Evolutionary conservation across 2,888 invertebrate genomes (phyloP).

Genomic region (Cristatella mucedo): DNA sequence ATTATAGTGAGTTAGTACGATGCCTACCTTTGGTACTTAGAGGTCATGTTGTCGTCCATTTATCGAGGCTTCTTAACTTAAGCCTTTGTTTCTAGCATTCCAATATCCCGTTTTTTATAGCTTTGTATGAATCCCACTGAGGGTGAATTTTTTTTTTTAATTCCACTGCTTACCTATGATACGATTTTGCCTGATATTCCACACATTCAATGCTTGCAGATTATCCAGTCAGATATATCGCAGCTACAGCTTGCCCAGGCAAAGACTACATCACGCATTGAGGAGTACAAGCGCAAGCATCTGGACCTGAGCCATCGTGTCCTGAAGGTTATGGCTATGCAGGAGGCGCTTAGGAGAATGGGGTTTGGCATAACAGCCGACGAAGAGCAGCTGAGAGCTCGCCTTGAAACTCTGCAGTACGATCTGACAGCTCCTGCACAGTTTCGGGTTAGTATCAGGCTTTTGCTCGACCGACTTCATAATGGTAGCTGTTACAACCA

Average conservation of each 20-base stretch:
- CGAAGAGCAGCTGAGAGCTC: slow-evolving; percentile 71
- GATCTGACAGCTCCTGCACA: slow-evolving; percentile 79
- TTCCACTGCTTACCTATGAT: too few species aligned
- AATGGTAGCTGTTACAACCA: not conserved
- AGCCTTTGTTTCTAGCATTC: too few species aligned
- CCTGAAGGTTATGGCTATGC: slow-evolving; percentile 69
- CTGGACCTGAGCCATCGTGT: slow-evolving; percentile 67
- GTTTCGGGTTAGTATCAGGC: slow-evolving; percentile 53
- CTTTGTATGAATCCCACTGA: too few species aligned
- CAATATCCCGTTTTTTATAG: too few species aligned
- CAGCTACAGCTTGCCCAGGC: slow-evolving; percentile 65
- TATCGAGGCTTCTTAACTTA: too few species aligned
- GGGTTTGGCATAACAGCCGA: slow-evolving; percentile 72
- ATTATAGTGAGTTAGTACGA: too few species aligned
- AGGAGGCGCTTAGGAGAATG: slow-evolving; percentile 70
- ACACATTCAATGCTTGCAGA: slow-evolving; percentile 19
- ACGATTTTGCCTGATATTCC: too few species aligned
- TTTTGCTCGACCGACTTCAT: not conserved
- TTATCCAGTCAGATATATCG: slow-evolving; percentile 57
- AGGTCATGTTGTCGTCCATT: too few species aligned
- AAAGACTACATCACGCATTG: slow-evolving; percentile 59
- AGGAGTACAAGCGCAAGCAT: slow-evolving; percentile 63
- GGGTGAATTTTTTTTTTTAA: too few species aligned
- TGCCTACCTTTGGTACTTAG: too few species aligned
- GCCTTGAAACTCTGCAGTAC: slow-evolving; percentile 67